Evolutionary conservation across 2,797 vertebrate species (phyloP), one percentile per base, ranked within the genome.

Genomic region (Myioborus miniatus): DNA sequence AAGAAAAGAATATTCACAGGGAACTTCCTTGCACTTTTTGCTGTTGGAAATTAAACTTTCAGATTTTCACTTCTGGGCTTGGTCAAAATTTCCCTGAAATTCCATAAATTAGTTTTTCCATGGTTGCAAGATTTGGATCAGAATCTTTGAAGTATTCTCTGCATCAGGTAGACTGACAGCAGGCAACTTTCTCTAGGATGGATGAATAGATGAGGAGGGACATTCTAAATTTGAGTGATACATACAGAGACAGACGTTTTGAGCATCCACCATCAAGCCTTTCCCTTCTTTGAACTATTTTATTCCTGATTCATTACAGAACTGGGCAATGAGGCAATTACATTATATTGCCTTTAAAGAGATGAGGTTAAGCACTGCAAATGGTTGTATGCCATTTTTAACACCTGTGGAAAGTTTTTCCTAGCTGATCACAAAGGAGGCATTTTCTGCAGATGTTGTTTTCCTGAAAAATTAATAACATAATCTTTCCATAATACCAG

Each of bases 361-460:
- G 20, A 58, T 7, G 56, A 36, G 9, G 41, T 43, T 70, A 59
- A 63, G 74, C 76, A 41, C 23, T 3, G 3, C 20, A 50, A 68
- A 69, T 77, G 15, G 70, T 90, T 44, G 4, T 14, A 65, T 89
- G 79, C 41, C 32, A 34, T 81, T 94, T 94, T 88, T 88, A 86
- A 91, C 68, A 95, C 79, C 82, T 91, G 68, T 65, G 79, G 50
- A 65, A 83, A 90, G 36, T 32, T 93, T 94, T 89, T 90, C 26
- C 65, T 91, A 44, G 49, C 32, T 84, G 70, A 88, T 86, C 63
- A 94, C 77, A 94, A 94, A 81, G 87, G 30, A 67, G 27, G 43
- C 17, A 86, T 89, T 95, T 93, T 96, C 59, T 90, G 63, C 88
- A 89, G 70, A 82, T 70, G 80, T 23, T 81, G 14, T 82, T 95